Evolutionary conservation across 1,140 invertebrate genomes (phyloP), one percentile per base, ranked within the genome.

Genomic region (Papilio polytes): DNA sequence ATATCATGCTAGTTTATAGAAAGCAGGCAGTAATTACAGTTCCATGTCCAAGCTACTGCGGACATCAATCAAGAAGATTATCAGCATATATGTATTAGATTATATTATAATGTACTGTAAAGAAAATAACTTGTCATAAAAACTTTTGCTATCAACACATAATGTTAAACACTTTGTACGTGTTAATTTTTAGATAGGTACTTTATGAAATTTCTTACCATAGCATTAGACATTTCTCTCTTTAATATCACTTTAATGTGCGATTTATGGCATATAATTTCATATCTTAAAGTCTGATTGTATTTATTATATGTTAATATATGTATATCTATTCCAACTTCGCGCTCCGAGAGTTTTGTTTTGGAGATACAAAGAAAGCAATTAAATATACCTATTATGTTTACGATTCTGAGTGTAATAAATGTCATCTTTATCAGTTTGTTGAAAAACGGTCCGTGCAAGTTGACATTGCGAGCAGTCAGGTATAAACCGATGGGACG

Each of bases 361-460:
- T 78, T 59, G 26, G 48, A 41, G 77, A 78, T 63, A 44, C 56
- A 66, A 63, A 78, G 56, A 78, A 66, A 66, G 53, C 53, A 78
- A 78, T 78, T 78, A 66, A 78, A 66, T 63, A 46, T 46, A 63
- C 31, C 48, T 51, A 51, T 20, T 63, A 59, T 78, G 66, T 78
- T 78, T 78, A 78, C 77, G 77, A 66, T 41, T 66, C 36, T 78
- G 51, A n/a, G 18, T 18, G 31, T 41, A 78, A 66, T 78, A 78
- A 78, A 78, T 66, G 36, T 41, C 59, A 18, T 46, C n/a, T 78
- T 78, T 78, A 78, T 78, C 77, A 78, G 77, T 78, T 78, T 78
- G 15, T 78, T n/a, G 12, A 46, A 12, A n/a, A 78, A 44, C 36
- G 59, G 46, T 46, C 77, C 26, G 59, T 66, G 56, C 76, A 66